A percentile compares a stretch with the other conserved stretches of the same genome.
These are phyloP conservation scores for Laothoe populi DNA, from an alignment of 2,888 invertebrate genomes.

Conservation along the genomic window DNA sequence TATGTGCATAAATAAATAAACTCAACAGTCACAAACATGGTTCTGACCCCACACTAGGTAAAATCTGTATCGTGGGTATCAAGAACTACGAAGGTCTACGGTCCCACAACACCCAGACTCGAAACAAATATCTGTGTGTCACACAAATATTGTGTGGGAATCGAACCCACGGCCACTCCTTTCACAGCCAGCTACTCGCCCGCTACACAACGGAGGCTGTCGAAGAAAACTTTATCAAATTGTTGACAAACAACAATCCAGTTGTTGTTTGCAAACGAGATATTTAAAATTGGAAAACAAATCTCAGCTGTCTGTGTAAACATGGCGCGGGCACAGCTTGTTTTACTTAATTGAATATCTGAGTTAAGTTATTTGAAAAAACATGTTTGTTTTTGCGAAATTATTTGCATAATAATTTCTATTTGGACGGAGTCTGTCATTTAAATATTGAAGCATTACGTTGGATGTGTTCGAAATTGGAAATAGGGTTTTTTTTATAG, in stretches of 20 bases:
- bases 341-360: slow-evolving; percentile 8
- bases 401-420: neutral
- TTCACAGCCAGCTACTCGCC: too few relatives aligned
- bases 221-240: neutral
- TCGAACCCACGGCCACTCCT: too few relatives aligned
- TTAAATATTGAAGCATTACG: neutral
- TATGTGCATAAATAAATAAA: too few relatives aligned
- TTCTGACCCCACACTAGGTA: too few relatives aligned
- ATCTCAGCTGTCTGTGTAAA: neutral
- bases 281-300: slow-evolving; percentile 7
- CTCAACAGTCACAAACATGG: too few relatives aligned
- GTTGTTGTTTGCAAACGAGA: slow-evolving; percentile 5
- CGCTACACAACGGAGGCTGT: too few relatives aligned
- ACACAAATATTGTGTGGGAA: too few relatives aligned
- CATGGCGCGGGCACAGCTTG: neutral
- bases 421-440: neutral
- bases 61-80: too few relatives aligned
- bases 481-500: too few relatives aligned
- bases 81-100: too few relatives aligned
- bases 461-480: neutral
- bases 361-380: neutral
- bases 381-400: neutral
- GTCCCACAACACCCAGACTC: too few relatives aligned
- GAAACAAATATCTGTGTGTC: too few relatives aligned
- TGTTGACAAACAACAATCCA: slow-evolving; percentile 8